phyloP scores from a whole-genome alignment of 1,140 invertebrate species.

The Drosophila asahinai region DNA sequence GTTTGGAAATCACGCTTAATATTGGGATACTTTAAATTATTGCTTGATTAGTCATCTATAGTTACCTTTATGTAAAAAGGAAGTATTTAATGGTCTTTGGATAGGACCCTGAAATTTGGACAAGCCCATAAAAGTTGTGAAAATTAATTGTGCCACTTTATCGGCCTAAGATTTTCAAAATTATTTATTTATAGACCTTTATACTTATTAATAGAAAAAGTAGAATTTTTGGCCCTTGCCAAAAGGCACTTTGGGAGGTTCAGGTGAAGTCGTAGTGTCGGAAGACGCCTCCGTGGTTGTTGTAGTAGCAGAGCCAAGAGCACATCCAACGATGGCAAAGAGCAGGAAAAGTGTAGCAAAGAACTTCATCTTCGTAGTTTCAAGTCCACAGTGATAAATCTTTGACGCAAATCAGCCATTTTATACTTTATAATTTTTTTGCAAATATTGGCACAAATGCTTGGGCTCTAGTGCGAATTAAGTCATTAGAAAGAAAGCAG shows the following conservation, averaged over 20 bases:
- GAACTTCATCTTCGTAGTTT: conserved; percentile 16
- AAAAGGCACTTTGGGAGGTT: background rate
- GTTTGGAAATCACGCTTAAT: no score
- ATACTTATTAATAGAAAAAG: conserved; percentile 8
- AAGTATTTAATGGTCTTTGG: no score
- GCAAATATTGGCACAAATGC: conserved; percentile 19
- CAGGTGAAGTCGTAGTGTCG: background rate
- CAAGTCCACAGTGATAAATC: background rate
- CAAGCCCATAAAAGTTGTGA: no score
- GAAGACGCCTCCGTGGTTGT: background rate
- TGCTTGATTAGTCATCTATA: no score
- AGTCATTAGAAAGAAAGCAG: conserved; percentile 3
- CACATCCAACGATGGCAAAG: no score
- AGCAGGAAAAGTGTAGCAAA: background rate
- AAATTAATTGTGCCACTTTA: no score
- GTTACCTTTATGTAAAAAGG: no score
- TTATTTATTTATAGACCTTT: background rate
- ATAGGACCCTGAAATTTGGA: no score
- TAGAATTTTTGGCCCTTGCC: conserved; percentile 7
- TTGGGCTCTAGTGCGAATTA: background rate
- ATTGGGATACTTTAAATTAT: no score
- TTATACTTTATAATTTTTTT: background rate
- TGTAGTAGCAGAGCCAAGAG: no score
- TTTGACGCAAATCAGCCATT: background rate
- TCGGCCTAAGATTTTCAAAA: background rate